Base-by-base conservation (phyloP, 1,140 invertebrate species). In the Drosophila bipectinata region DNA sequence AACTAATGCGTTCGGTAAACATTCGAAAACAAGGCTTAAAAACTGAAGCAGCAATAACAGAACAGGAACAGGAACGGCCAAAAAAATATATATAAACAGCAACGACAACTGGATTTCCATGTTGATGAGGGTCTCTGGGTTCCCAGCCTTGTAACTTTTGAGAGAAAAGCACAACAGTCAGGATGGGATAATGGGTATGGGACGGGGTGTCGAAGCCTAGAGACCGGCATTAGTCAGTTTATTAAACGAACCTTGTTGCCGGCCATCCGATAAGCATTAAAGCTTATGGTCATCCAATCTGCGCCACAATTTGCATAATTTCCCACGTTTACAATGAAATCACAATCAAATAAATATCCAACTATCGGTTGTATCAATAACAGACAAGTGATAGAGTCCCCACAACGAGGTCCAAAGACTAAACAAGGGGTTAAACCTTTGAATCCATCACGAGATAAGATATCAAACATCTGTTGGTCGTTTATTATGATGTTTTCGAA, bases 241-340 rank as follows among this genome's bases (percentile, higher is more conserved):
- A 54, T 51, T 39, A 56, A 69, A 69, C 63, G 63, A 18, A 41
- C 49, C 54, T 47, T 52, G 55, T 48, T 30, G 32, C 47, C 44
- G 57, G 71, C 72, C 48, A 39, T 30, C 34, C 56, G 81, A 80
- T 77, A 81, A 77, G 57, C 77, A 60, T 52, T 58, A 54, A 56
- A 55, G 74, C 77, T 85, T 82, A 74, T 74, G 77, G 77, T 62
- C 81, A 85, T 85, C 61, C 78, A 85, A 85, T 87, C 79, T 82
- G 74, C 69, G 76, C 41, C 59, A 61, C 83, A 75, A 87, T 87
- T 87, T 87, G 83, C 84, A 87, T 88, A 83, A 77, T 89, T 88
- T 88, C 83, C 79, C 83, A 88, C 83, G 79, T 47, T 47, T 21
- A 15, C 44, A 52, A 45, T 44, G 59, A 64, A 77, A 77, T 59